These are phyloP conservation scores for Harpalus rufipes DNA, from an alignment of 2,888 invertebrate species.

Conservation along the genomic window DNA sequence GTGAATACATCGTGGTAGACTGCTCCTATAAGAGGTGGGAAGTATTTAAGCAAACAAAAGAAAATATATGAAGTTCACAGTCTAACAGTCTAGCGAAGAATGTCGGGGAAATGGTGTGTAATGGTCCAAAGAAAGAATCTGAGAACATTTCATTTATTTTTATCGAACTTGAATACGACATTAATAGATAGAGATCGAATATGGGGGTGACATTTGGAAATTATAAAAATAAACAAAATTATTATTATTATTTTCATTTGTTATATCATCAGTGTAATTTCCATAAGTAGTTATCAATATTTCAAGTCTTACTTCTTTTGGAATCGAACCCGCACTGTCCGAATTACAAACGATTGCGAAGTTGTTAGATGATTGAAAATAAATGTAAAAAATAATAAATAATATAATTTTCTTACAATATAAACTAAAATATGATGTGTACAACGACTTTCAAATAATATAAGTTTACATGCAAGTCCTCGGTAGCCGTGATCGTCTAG, in stretches of 20 bases:
- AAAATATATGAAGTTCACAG: slow-evolving; percentile 25
- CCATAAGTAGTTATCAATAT: no score
- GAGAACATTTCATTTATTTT: slow-evolving; percentile 54
- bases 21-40: slow-evolving; percentile 23
- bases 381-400: not conserved
- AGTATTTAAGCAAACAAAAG: slow-evolving; percentile 16
- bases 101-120: slow-evolving; percentile 61
- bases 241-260: no score
- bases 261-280: no score
- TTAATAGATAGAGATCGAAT: slow-evolving; percentile 45
- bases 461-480: slow-evolving; percentile 32
- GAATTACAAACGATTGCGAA: no score
- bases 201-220: not conserved
- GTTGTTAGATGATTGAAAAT: not conserved
- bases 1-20: slow-evolving; percentile 50
- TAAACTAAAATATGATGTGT: no score
- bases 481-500: slow-evolving; percentile 85
- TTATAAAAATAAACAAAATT: not conserved
- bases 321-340: no score
- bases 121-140: slow-evolving; percentile 58
- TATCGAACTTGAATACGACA: slow-evolving; percentile 45
- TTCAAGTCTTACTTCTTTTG: no score
- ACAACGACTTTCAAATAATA: no score
- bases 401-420: no score
- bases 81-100: slow-evolving; percentile 53